Evolutionary conservation across 2,113 vertebrate species (phyloP).

Genomic region (Otolemur garnettii): DNA sequence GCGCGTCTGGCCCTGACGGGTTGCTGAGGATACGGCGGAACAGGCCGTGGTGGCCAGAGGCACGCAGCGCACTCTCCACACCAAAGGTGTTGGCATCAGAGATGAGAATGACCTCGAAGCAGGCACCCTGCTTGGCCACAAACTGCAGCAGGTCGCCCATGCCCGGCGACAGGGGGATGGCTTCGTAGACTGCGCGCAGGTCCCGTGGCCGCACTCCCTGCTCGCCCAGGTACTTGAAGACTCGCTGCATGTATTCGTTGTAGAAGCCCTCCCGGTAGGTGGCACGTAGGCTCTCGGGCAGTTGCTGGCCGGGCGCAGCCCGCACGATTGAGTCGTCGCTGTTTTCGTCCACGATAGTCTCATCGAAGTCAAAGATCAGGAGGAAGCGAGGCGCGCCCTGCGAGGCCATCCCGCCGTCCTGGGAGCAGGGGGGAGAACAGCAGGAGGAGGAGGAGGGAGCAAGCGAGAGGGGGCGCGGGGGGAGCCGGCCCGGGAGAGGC

Average conservation of each 20-base stretch:
- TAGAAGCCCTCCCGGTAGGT: conserved; percentile 93
- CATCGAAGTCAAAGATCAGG: conserved; percentile 97
- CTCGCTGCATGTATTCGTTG: conserved; percentile 96
- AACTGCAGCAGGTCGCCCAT: conserved; percentile 94
- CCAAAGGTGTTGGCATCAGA: conserved; percentile 97
- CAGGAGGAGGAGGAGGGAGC: conserved; percentile 69
- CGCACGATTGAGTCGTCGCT: conserved; percentile 94
- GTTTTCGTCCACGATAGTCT: conserved; percentile 97
- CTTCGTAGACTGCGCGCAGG: conserved; percentile 91
- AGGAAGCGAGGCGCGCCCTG: conserved; percentile 90
- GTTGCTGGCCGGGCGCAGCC: conserved; percentile 90
- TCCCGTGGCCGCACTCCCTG: conserved; percentile 92
- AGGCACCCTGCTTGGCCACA: conserved; percentile 90
- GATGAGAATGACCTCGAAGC: conserved; percentile 94
- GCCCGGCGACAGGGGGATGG: conserved; percentile 93
- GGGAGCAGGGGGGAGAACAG: conserved; percentile 79
- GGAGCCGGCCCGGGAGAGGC: conserved; percentile 73
- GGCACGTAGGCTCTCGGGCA: conserved; percentile 92
- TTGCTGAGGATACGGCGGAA: conserved; percentile 96
- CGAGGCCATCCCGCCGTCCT: conserved; percentile 90
- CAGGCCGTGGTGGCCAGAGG: conserved; percentile 87
- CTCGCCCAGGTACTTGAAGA: conserved; percentile 94
- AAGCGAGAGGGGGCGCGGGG: conserved; percentile 80
- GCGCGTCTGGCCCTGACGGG: conserved; percentile 92
- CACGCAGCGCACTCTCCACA: conserved; percentile 92